Evolutionary conservation across 1,140 invertebrate genomes (phyloP).

Genomic region (Chrysopa pallens): DNA sequence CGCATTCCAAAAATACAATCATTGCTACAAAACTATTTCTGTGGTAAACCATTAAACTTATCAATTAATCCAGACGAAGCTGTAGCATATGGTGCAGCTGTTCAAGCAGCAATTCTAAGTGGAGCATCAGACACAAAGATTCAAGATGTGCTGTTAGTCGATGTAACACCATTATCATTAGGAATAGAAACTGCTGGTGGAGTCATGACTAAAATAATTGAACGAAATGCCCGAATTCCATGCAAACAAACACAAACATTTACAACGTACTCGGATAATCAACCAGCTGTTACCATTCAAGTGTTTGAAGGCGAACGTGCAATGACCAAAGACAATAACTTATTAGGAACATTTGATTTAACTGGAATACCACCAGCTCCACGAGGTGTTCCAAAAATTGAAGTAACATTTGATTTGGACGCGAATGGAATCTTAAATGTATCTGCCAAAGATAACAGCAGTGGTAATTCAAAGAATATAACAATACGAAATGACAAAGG

Average conservation of each 20-base stretch:
- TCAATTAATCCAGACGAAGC: conserved; percentile 51
- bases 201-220: conserved; percentile 45
- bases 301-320: conserved; percentile 67
- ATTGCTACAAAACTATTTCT: conserved; percentile 40
- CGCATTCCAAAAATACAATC: conserved; percentile 46
- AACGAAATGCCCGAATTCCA: conserved; percentile 45
- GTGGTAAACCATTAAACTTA: conserved; percentile 39
- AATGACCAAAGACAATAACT: conserved; percentile 64
- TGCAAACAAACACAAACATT: conserved; percentile 45
- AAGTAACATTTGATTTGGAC: conserved; percentile 37
- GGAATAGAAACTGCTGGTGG: conserved; percentile 48
- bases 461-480: conserved; percentile 41
- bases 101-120: conserved; percentile 41
- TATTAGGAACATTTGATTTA: conserved; percentile 56
- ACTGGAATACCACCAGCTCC: conserved; percentile 31
- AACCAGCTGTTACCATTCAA: conserved; percentile 50
- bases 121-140: conserved; percentile 29
- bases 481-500: conserved; percentile 36
- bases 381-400: conserved; percentile 40
- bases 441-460: conserved; percentile 37
- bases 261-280: conserved; percentile 49
- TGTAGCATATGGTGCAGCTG: conserved; percentile 44
- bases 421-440: conserved; percentile 43
- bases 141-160: conserved; percentile 59
- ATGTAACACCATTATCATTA: conserved; percentile 42